phyloP scores from a whole-genome alignment of 2,888 invertebrate species.

The Hecatera dysodea region DNA sequence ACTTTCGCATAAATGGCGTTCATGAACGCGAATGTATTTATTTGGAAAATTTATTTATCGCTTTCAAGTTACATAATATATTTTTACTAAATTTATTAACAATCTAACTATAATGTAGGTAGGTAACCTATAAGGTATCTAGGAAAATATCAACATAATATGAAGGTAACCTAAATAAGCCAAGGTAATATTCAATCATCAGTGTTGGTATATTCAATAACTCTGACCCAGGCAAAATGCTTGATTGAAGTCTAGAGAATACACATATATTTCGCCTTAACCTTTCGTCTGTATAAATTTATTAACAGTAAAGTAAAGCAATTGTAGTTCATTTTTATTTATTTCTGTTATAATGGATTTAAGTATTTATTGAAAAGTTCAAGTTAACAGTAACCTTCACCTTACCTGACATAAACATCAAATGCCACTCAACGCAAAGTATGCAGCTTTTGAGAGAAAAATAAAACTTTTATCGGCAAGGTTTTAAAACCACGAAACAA shows the following conservation, averaged over 20 bases:
- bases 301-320: not conserved
- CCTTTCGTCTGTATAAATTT: not conserved
- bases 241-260: not conserved
- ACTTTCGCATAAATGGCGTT: no score
- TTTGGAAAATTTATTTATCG: no score
- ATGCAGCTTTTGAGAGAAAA: not conserved
- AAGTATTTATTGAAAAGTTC: conserved; percentile 2
- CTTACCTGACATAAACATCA: conserved; percentile 10
- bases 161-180: no score
- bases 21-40: no score
- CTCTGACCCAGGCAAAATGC: no score
- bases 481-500: not conserved
- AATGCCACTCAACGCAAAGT: not conserved
- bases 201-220: no score
- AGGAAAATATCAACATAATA: no score
- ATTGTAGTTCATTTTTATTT: not conserved
- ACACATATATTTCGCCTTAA: not conserved
- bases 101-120: no score
- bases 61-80: no score
- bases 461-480: not conserved
- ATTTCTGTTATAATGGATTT: not conserved
- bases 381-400: conserved; percentile 6
- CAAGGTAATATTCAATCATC: no score
- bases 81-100: no score
- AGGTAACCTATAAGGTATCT: no score